phyloP scores from a whole-genome alignment of 2,888 invertebrate genomes.

The Cantharis lateralis region DNA sequence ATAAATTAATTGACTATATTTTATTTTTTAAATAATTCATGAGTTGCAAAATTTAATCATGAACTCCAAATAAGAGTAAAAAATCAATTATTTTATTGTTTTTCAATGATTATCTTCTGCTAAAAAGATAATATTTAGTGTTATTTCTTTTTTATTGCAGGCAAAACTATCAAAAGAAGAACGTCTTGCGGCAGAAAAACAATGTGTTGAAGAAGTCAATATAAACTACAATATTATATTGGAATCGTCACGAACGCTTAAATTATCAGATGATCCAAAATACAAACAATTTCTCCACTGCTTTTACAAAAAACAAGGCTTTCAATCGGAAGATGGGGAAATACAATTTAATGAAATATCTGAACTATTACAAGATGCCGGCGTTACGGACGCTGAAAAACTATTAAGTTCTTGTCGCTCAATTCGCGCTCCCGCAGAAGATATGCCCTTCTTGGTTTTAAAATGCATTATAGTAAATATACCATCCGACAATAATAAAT shows the following conservation, averaged over 20 bases:
- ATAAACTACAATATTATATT: conserved; percentile 37
- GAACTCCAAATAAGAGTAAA: too few relatives aligned
- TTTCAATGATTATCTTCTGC: too few relatives aligned
- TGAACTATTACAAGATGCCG: conserved; percentile 30
- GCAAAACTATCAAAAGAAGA: not conserved
- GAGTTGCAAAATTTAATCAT: too few relatives aligned
- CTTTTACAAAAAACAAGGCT: conserved; percentile 47
- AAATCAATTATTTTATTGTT: too few relatives aligned
- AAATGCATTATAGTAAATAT: not conserved
- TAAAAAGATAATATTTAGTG: too few relatives aligned
- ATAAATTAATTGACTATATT: too few relatives aligned
- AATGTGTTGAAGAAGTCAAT: conserved; percentile 41
- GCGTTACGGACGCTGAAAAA: not conserved
- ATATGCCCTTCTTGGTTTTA: not conserved
- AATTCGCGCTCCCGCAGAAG: not conserved
- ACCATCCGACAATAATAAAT: too few relatives aligned
- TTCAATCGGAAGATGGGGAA: conserved; percentile 40
- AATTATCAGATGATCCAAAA: conserved; percentile 34
- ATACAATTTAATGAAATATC: conserved; percentile 44
- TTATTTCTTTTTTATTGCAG: conserved; percentile 1
- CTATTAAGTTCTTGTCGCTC: not conserved
- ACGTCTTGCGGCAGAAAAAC: not conserved
- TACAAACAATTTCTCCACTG: conserved; percentile 45
- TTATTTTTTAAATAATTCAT: too few relatives aligned
- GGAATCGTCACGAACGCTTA: conserved; percentile 30